Conservation (phyloP, 2,113 vertebrate genomes). For the Dasyprocta punctata region DNA sequence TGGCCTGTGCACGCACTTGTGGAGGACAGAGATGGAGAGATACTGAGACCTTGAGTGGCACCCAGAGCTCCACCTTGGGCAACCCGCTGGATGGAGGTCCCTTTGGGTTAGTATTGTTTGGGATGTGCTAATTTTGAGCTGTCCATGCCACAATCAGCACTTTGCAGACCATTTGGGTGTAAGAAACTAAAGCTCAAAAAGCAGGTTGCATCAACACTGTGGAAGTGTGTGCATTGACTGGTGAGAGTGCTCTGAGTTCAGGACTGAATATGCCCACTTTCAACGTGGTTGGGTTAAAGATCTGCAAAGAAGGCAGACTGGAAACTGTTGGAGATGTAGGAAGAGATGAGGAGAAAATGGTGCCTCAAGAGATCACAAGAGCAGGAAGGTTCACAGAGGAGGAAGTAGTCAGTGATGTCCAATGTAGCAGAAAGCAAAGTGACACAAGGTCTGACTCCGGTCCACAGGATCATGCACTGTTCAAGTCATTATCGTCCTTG, state of each 20-base stretch:
- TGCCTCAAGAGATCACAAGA: not conserved
- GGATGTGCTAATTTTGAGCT: not conserved
- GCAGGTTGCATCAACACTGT: not conserved
- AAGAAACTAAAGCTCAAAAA: not conserved
- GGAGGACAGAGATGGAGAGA: not conserved
- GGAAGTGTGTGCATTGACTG: not conserved
- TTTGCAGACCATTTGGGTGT: not conserved
- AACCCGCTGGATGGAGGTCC: not conserved
- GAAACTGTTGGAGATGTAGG: not conserved
- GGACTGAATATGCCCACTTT: not conserved
- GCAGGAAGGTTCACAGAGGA: not conserved
- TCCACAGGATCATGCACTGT: not conserved
- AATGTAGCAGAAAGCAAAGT: not conserved
- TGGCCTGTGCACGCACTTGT: not conserved
- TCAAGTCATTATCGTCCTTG: not conserved
- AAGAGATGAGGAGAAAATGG: not conserved
- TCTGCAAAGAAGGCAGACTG: not conserved
- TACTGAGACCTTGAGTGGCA: not conserved
- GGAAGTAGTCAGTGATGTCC: not conserved
- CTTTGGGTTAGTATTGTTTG: not conserved
- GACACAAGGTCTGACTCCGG: not conserved
- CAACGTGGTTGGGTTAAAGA: not conserved
- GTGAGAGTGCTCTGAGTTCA: not conserved
- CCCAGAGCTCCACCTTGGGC: not conserved
- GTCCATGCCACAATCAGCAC: not conserved